Base-by-base conservation (phyloP, 64 coral and sea anemone species). In the Montipora capricornis region DNA sequence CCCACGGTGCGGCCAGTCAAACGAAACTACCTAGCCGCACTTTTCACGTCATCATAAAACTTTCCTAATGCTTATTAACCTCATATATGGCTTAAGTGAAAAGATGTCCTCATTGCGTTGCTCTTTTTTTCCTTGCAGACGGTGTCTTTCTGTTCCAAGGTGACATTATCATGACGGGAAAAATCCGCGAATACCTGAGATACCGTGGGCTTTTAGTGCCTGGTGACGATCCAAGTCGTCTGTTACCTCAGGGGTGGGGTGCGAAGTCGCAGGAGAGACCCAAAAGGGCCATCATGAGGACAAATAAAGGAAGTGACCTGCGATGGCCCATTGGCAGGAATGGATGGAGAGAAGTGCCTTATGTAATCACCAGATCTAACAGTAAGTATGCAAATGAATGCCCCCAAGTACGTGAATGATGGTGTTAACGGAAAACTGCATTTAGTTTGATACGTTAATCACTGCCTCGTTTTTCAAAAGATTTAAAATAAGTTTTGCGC, bases 171-270 rank as follows among this genome's bases (percentile, higher is more conserved):
- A 86, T 86, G 82, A 71, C 64, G 4, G 0, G 1, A 9, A 17
- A 71, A 22, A 86, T 86, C 20, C 82, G 82, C 19, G 5, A 51
- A 17, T 47, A 17, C 45, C 66, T 86, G 2, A 86, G 47, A 13
- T 71, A 19, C 66, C 82, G 82, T 22, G 82, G 82, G 66, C 48
- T 86, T 16, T 10, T 71, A 64, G 8, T 86, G 44, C 82, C 82
- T 49, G 45, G 45, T 24, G 47, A 86, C 24, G 13, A 82, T 45
- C 13, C 80, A 14, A 82, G 80, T 6, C 9, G 8, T 60, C 24
- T 26, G 3, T 51, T 60, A 8, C 52, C 79, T 60, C 79, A 44
- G 22, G 53, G 80, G 45, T 49, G 66, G 45, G 16, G 7, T 20
- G 8, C 13, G 66, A 7, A 51, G 1, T 15, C 8, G 48, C 64